These are phyloP conservation scores for Eueremaeus valkanovi DNA, from an alignment of 2,888 invertebrate genomes.

Conservation along the genomic window DNA sequence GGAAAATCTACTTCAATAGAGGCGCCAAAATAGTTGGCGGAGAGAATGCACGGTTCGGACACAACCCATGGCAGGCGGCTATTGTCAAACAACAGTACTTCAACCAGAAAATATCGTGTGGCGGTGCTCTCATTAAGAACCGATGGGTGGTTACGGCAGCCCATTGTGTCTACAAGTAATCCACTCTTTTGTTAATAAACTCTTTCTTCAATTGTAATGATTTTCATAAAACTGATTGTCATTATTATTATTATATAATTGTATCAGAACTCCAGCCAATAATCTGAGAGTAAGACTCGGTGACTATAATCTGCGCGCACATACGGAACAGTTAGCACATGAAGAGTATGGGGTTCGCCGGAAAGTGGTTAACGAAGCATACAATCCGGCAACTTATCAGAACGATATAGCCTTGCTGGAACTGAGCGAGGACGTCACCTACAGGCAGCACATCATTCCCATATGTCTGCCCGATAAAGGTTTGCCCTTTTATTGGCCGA, in stretches of 20 bases:
- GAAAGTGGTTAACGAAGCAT: conserved; percentile 69
- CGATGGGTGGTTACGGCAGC: conserved; percentile 90
- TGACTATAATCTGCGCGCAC: conserved; percentile 81
- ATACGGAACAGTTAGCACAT: conserved; percentile 74
- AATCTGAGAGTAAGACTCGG: conserved; percentile 83
- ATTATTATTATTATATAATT: conserved; percentile 12
- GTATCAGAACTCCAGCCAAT: conserved; percentile 74
- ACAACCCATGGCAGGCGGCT: conserved; percentile 88
- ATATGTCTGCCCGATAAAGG: conserved; percentile 77
- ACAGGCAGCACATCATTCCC: conserved; percentile 86
- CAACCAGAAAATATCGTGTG: conserved; percentile 83
- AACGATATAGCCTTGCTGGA: conserved; percentile 71
- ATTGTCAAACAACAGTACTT: conserved; percentile 85
- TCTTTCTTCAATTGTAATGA: background rate
- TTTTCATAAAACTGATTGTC: conserved; percentile 8
- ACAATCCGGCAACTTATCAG: conserved; percentile 83
- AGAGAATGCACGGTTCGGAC: conserved; percentile 80
- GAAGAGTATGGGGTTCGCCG: conserved; percentile 83
- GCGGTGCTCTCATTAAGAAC: conserved; percentile 81
- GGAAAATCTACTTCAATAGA: conserved; percentile 77
- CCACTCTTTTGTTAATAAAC: conserved; percentile 10
- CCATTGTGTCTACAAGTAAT: conserved; percentile 57
- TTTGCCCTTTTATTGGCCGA: conserved; percentile 48
- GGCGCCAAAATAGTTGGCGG: conserved; percentile 89
- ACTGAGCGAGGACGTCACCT: conserved; percentile 69